Evolutionary conservation across 2,113 vertebrate genomes (phyloP).

Genomic region (Vulpes lagopus): DNA sequence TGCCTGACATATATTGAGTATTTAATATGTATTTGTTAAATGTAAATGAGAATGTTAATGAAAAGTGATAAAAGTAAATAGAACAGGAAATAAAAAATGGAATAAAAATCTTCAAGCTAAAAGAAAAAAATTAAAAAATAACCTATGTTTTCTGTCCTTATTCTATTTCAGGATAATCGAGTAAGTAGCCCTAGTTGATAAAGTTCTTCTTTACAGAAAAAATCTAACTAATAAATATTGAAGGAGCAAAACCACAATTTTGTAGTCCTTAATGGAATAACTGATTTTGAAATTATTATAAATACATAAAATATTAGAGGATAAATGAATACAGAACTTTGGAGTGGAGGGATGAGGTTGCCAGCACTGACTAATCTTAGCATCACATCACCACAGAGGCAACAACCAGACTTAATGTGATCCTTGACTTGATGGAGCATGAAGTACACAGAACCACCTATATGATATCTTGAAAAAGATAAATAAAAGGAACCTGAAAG

Average conservation of each 20-base stretch:
- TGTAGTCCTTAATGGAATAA: neutral
- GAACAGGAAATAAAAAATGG: neutral
- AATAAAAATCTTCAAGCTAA: conserved; percentile 17
- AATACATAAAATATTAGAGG: neutral
- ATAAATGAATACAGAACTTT: neutral
- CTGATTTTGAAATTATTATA: neutral
- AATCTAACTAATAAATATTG: neutral
- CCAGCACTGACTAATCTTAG: neutral
- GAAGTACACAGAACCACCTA: neutral
- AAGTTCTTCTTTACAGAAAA: neutral
- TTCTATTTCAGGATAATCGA: neutral
- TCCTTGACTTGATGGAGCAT: neutral
- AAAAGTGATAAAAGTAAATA: neutral
- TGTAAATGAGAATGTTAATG: neutral
- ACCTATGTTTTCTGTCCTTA: neutral
- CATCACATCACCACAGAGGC: neutral
- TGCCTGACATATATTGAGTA: neutral
- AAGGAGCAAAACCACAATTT: neutral
- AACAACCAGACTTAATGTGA: neutral
- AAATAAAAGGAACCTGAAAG: neutral
- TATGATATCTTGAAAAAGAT: neutral
- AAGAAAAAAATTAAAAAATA: neutral
- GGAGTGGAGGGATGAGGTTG: neutral
- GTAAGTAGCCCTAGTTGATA: neutral
- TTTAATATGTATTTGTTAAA: neutral